Percentiles rank a stretch among this genome's conserved stretches.
These are phyloP conservation scores for Drosophila pseudotalamancana DNA, from an alignment of 2,888 invertebrate species.

Conservation along the genomic window DNA sequence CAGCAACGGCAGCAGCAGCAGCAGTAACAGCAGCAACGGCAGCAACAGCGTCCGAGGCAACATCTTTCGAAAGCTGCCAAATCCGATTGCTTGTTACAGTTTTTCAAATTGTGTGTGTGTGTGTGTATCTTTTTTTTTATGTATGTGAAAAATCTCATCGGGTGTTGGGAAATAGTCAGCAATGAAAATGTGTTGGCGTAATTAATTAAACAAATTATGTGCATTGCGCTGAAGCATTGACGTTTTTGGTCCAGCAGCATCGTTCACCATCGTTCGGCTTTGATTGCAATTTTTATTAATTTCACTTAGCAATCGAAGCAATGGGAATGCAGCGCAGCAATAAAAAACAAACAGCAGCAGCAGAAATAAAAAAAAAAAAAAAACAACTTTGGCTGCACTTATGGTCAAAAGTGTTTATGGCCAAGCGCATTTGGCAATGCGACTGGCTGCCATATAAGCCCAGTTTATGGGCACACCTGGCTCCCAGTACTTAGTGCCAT, in stretches of 20 bases:
- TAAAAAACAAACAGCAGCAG: slow-evolving; percentile 35
- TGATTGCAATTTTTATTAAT: slow-evolving; percentile 76
- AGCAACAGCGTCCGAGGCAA: slow-evolving; percentile 30
- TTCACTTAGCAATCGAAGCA: slow-evolving; percentile 63
- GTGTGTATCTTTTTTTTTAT: slow-evolving; percentile 10
- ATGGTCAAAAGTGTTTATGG: slow-evolving; percentile 69
- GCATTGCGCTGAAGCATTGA: slow-evolving; percentile 76
- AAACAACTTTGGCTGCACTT: slow-evolving; percentile 29
- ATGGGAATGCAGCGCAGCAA: slow-evolving; percentile 66
- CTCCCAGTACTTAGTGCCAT: slow-evolving; percentile 68
- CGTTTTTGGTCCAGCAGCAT: slow-evolving; percentile 75
- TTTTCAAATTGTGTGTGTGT: slow-evolving; percentile 33
- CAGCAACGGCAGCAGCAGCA: slow-evolving; percentile 23
- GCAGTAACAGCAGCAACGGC: no score
- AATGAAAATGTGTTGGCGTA: slow-evolving; percentile 77
- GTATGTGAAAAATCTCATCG: slow-evolving; percentile 77
- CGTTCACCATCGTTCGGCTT: slow-evolving; percentile 24
- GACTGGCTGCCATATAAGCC: slow-evolving; percentile 60
- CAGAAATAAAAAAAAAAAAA: slow-evolving; percentile 1
- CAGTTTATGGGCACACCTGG: slow-evolving; percentile 67
- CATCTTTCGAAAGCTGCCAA: slow-evolving; percentile 75
- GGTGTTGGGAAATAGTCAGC: slow-evolving; percentile 60
- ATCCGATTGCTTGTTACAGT: slow-evolving; percentile 69
- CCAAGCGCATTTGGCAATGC: slow-evolving; percentile 64
- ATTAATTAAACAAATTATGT: slow-evolving; percentile 81